phyloP scores from a whole-genome alignment of 2,113 vertebrate species.

The Smithornis capensis region DNA sequence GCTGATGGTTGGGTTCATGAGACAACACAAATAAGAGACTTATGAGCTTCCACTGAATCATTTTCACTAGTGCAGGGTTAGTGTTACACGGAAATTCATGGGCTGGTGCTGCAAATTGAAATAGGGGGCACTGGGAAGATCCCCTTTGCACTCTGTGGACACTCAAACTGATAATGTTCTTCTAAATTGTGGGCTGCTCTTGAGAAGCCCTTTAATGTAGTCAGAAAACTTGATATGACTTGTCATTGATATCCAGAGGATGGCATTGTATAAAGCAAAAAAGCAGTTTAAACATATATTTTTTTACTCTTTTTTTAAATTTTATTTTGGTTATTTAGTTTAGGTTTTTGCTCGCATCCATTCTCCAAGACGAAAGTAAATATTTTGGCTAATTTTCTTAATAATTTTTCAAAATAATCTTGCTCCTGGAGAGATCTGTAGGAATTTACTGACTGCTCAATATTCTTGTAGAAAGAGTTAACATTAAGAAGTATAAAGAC shows the following conservation, averaged over 20 bases:
- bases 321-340: not conserved
- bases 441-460: not conserved
- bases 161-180: not conserved
- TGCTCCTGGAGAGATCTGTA: not conserved
- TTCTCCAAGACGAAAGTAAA: not conserved
- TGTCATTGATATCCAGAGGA: not conserved
- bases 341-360: not conserved
- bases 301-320: not conserved
- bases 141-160: not conserved
- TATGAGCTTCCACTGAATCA: not conserved
- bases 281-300: not conserved
- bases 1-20: not conserved
- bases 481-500: not conserved
- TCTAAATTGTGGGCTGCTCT: not conserved
- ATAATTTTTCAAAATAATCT: not conserved
- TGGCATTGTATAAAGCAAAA: not conserved
- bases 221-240: not conserved
- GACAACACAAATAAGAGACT: not conserved
- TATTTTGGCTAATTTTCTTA: not conserved
- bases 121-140: not conserved
- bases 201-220: not conserved
- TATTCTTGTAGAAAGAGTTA: not conserved
- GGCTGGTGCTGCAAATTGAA: not conserved
- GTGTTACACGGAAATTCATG: not conserved
- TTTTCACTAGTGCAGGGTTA: not conserved